Percentiles rank a stretch among this genome's conserved stretches.
phyloP scores from a whole-genome alignment of 2,888 invertebrate species.

The Dasypolia templi region DNA sequence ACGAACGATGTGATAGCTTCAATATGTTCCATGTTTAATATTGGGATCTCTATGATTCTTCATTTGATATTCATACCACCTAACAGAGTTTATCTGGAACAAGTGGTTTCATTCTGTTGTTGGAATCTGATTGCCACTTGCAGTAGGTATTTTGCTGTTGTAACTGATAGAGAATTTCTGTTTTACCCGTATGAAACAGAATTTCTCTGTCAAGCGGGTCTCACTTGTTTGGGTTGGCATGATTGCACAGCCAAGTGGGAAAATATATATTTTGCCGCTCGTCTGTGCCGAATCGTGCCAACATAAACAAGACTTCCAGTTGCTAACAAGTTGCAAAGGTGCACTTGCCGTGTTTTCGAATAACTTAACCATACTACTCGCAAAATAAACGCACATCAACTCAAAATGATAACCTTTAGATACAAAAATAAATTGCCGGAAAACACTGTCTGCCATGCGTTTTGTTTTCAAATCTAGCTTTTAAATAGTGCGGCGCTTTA shows the following conservation, averaged over 20 bases:
- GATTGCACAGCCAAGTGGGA: background rate
- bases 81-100: background rate
- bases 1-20: background rate
- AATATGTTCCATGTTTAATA: background rate
- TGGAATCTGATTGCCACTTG: no score
- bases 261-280: background rate
- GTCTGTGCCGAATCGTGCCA: background rate
- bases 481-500: constrained; percentile 42
- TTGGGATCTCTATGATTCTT: background rate
- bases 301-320: background rate
- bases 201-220: background rate
- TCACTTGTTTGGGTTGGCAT: background rate
- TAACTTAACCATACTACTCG: background rate
- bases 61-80: background rate
- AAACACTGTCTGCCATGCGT: background rate
- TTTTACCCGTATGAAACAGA: background rate
- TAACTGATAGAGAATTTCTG: background rate
- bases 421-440: background rate
- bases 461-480: constrained; percentile 22
- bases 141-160: background rate
- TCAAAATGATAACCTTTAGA: background rate
- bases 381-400: background rate
- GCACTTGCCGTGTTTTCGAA: background rate
- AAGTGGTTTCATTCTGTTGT: no score
- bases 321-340: background rate